Evolutionary conservation across 2,797 vertebrate genomes (phyloP).

Genomic region (Rhyacichthys aspro): DNA sequence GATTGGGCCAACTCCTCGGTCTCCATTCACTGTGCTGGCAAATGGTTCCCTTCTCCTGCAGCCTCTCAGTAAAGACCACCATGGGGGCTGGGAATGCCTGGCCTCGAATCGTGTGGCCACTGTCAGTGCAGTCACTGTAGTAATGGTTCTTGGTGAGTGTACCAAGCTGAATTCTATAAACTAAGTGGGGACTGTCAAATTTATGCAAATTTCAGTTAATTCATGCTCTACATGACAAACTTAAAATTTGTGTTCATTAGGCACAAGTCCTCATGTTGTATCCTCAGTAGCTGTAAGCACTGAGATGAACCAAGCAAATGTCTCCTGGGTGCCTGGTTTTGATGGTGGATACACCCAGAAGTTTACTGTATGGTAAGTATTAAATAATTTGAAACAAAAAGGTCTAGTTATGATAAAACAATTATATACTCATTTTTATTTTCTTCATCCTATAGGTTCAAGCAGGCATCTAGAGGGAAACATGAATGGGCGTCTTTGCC

Average conservation of each 20-base stretch:
- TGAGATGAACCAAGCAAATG: constrained; percentile 84
- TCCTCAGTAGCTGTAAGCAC: constrained; percentile 83
- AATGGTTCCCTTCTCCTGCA: constrained; percentile 89
- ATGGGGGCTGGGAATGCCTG: constrained; percentile 90
- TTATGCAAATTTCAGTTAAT: neutral
- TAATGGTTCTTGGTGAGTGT: constrained; percentile 89
- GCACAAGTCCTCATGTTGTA: constrained; percentile 91
- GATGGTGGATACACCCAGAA: constrained; percentile 94
- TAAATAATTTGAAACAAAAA: neutral
- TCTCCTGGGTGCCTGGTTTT: constrained; percentile 94
- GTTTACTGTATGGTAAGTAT: constrained; percentile 93
- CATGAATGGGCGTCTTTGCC: constrained; percentile 92
- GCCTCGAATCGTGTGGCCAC: constrained; percentile 89
- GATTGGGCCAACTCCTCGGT: constrained; percentile 81
- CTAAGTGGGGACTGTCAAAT: too few relatives aligned
- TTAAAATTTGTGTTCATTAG: constrained; percentile 63
- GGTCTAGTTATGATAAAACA: neutral
- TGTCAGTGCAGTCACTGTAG: constrained; percentile 79
- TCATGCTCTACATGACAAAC: neutral
- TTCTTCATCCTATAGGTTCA: constrained; percentile 77
- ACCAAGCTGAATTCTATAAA: neutral
- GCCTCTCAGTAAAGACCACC: constrained; percentile 89
- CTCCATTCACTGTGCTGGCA: constrained; percentile 74
- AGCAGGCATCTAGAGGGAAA: constrained; percentile 84
- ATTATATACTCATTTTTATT: constrained; percentile 8